Evolutionary conservation across 2,797 vertebrate species (phyloP), one percentile per base, ranked within the genome.

Genomic region (Pseudochromis fuscus): DNA sequence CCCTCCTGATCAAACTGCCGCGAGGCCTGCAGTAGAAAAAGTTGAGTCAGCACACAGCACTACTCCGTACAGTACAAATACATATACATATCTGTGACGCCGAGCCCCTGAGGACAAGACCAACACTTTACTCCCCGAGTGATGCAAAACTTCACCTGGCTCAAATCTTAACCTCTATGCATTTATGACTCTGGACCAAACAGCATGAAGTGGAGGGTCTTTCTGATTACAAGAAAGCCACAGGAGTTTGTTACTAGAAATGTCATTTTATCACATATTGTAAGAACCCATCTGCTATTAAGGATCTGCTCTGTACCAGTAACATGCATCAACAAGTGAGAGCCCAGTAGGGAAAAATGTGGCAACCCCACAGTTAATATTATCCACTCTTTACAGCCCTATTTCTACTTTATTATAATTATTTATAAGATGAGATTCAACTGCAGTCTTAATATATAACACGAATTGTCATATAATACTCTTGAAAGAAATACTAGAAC

Each of bases 1-100:
- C 97, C 96, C 94, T 98, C 97, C 92, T 96, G 95, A 94, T 98
- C 97, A 95, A 97, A 97, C 93, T 96, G 95, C 89, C 96, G 96
- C 60, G 96, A 96, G 60, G 96, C 97, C 97, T 99, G 91, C 37
- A 62, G 69, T 50, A 71, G 68, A 86, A 78, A 80, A 76, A 49
- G 77, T 61, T 56, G 84, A 89, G 86, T 92, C 86, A 91, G 87
- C 79, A 86, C 18, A 38, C 70, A 55, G 56, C 69, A 56, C 51
- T 30, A 35, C 16, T 52, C 45, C 52, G 76, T 45, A 71, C 35
- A 61, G 48, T 19, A 55, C 52, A 82, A 67, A 79, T 58, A 74
- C 37, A 74, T 58, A 57, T 45, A 75, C 38, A 48, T 27, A 72
- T 52, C 55, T 51, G 74, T 46, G 68, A 67, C 6, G 60, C 61